Base-by-base conservation (phyloP, 2,113 vertebrate genomes). In the Boleophthalmus pectinirostris region DNA sequence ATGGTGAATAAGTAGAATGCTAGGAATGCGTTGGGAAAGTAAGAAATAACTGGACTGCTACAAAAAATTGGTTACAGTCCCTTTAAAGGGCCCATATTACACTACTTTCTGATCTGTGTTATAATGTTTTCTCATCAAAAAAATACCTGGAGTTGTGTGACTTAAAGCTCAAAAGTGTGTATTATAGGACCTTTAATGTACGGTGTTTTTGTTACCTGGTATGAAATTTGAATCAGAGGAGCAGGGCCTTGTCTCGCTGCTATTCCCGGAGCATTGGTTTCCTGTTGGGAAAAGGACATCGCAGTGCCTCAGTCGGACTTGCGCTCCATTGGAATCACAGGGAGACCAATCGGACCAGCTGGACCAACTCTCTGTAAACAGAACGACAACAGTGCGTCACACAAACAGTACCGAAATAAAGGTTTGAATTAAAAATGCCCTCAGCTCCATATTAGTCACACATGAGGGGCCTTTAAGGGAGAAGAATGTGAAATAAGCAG, bases 331-430 rank as follows among this genome's bases (percentile, higher is more conserved):
- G 0, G 93, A 85, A 71, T 96, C 95, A 0, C 97, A 99, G n/a
- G 86, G 90, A 0, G 96, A 96, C 97, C 97, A 99, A 73, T 93
- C 90, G 0, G 97, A 98, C 97, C 97, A 99, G 76, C 94, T 93
- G 0, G 96, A 98, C 97, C 97, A 99, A 88, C 94, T 98, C 93
- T 98, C 97, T 99, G 91, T 89, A 87, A 83, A 0, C 33, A 58
- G 18, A 75, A 16, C 54, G 79, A 85, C 54, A 81, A 85, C 70
- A 85, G 80, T 38, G 15, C 21, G 72, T 80, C 29, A 73, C 66
- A 83, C 46, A 79, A 58, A 45, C 56, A 76, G 57, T 38, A 35
- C 43, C 5, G 13, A 14, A 53, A 5, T 73, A 12, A 68, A 57
- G 25, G 56, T 66, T 66, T 53, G 29, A 43, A 54, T 75, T 45